Evolutionary conservation across 2,888 invertebrate genomes (phyloP).

Genomic region (Gari tellinella): DNA sequence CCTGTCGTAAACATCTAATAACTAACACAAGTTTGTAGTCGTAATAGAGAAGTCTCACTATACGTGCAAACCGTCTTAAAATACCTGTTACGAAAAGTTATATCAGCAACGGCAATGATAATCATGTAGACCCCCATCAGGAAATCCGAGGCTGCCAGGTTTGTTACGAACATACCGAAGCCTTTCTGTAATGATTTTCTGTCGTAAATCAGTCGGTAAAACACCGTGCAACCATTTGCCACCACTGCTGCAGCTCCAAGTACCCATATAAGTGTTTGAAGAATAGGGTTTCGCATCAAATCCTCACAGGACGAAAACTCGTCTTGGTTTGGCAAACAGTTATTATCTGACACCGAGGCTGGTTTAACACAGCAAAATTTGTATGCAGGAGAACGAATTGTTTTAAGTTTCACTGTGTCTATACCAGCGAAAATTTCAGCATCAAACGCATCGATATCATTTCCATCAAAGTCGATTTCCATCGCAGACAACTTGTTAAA

Average conservation of each 20-base stretch:
- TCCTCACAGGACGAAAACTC: constrained; percentile 61
- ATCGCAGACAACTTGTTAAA: not conserved
- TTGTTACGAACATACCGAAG: constrained; percentile 51
- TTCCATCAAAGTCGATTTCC: too few species aligned
- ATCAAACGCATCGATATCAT: too few species aligned
- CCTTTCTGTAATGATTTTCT: constrained; percentile 25
- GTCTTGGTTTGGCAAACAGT: constrained; percentile 50
- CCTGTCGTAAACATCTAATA: too few species aligned
- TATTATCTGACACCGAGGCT: constrained; percentile 42
- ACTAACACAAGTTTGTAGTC: too few species aligned
- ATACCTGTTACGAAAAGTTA: constrained; percentile 45
- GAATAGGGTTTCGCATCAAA: constrained; percentile 59
- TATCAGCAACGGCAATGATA: constrained; percentile 64
- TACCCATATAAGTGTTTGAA: too few species aligned
- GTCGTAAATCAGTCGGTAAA: constrained; percentile 36
- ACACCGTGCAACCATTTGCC: constrained; percentile 57
- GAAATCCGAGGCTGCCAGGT: constrained; percentile 54
- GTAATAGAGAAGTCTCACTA: too few species aligned
- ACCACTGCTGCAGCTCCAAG: constrained; percentile 54
- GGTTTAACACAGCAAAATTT: constrained; percentile 28
- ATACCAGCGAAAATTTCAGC: too few species aligned
- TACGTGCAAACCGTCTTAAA: too few species aligned
- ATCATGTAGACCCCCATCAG: constrained; percentile 37
- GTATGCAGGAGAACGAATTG: constrained; percentile 6
- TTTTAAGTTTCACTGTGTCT: too few species aligned